phyloP scores from a whole-genome alignment of 2,113 vertebrate species.

The Oreochromis niloticus region DNA sequence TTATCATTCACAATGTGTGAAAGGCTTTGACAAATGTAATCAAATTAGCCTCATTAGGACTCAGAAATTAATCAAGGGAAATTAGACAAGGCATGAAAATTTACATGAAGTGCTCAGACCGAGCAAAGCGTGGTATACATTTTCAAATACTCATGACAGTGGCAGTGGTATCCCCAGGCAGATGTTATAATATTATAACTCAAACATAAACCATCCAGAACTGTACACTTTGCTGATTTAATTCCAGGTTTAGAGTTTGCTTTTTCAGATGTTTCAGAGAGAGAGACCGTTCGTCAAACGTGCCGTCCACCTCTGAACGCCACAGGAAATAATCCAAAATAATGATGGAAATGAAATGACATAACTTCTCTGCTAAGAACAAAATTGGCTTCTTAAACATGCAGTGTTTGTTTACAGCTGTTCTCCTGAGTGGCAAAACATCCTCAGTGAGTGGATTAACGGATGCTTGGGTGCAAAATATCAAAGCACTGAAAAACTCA shows the following conservation, averaged over 20 bases:
- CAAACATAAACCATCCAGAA: neutral
- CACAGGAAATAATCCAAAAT: neutral
- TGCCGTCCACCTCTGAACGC: neutral
- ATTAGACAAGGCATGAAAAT: conserved; percentile 7
- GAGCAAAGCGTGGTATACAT: neutral
- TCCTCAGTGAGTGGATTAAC: conserved; percentile 22
- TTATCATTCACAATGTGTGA: neutral
- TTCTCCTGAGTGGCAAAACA: conserved; percentile 14
- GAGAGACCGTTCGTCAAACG: neutral
- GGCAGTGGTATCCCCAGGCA: neutral
- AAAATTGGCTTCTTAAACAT: conserved; percentile 38
- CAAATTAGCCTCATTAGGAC: neutral
- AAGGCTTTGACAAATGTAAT: conserved; percentile 3
- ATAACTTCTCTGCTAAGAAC: conserved; percentile 1
- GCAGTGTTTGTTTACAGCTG: conserved; percentile 40
- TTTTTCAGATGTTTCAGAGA: neutral
- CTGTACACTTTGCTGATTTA: neutral
- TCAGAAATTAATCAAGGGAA: neutral
- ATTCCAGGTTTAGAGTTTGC: neutral
- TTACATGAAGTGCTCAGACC: conserved; percentile 30
- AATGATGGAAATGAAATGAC: neutral
- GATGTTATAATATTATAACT: neutral
- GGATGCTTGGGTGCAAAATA: conserved; percentile 18
- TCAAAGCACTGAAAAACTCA: conserved; percentile 1
- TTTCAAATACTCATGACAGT: neutral